phyloP scores from a whole-genome alignment of 1,140 invertebrate genomes.

The Fopius arisanus region DNA sequence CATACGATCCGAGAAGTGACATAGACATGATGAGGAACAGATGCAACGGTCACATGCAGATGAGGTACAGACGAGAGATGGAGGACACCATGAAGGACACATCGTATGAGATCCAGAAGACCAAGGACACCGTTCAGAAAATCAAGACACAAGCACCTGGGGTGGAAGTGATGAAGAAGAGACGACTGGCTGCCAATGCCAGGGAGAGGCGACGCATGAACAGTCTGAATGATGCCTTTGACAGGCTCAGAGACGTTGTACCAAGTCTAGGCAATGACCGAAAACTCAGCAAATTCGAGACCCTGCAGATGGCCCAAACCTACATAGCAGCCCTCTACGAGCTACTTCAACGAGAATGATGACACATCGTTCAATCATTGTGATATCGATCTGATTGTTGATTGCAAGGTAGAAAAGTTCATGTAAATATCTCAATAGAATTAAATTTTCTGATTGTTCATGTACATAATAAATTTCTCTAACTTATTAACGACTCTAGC shows the following conservation, averaged over 20 bases:
- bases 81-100: slow-evolving; percentile 3
- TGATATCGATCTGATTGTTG: slow-evolving; percentile 13
- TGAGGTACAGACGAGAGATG: slow-evolving; percentile 11
- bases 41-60: slow-evolving; percentile 1
- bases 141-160: slow-evolving; percentile 62
- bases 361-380: background rate
- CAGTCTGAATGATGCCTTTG: slow-evolving; percentile 83
- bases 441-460: slow-evolving; percentile 14
- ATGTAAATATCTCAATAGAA: slow-evolving; percentile 15
- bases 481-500: background rate
- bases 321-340: slow-evolving; percentile 77
- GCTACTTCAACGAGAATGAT: slow-evolving; percentile 61
- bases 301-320: slow-evolving; percentile 83
- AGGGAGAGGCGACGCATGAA: slow-evolving; percentile 83
- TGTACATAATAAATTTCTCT: background rate
- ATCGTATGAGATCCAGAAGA: slow-evolving; percentile 35
- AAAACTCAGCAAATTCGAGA: slow-evolving; percentile 84
- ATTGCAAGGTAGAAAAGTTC: background rate
- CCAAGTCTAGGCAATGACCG: slow-evolving; percentile 75
- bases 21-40: background rate
- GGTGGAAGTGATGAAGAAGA: slow-evolving; percentile 65
- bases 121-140: slow-evolving; percentile 51
- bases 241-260: slow-evolving; percentile 75
- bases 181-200: slow-evolving; percentile 80
- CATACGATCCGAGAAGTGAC: background rate